Base-by-base conservation (phyloP, 2,113 vertebrate species). In the Bubalus kerabau region DNA sequence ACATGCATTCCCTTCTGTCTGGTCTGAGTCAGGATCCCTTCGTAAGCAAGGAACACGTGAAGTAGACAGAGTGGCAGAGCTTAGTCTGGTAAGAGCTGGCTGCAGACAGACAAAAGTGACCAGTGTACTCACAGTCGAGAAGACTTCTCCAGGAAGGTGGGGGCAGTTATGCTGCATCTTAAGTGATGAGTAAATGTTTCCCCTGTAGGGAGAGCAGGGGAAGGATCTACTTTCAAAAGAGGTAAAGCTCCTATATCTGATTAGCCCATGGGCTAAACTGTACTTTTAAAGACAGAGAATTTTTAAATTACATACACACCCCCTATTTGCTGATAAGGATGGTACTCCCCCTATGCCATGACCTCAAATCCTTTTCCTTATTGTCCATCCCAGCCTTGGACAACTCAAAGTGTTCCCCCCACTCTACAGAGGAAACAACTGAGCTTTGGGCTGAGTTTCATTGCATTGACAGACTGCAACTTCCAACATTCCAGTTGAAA, bases 381-480 rank as follows among this genome's bases (percentile, higher is more conserved):
- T 24, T 46, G 2, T 30, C 81, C 56, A 26, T 19, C 17, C 15
- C 7, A 46, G n/a, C 19, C 17, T 59, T 50, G n/a, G 36, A 36
- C 43, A 71, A 6, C 1, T 32, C 26, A 14, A 14, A 48, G 15
- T 9, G 4, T 48, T 54, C 46, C 28, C 43, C 36, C 2, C 57
- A 50, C 19, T 36, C 48, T 32, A 59, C 32, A 91, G 86, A 85
- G 48, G 16, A 7, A 48, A 59, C 54, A 62, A 4, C 9, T 46
- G 40, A 87, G 40, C 54, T 76, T 17, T 16, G 43, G 9, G 30
- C 43, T 83, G 0, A 12, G 12, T 40, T 90, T 91, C n/a, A 1
- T 14, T 0, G 2, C 14, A 21, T 62, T 71, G 14, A 56, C 2
- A 24, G 7, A 13, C 36, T 24, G 3, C 7, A 52, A 3, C 1